A percentile compares a stretch with the other conserved stretches of the same genome.
These are phyloP conservation scores for Microtus oregoni DNA, from an alignment of 2,113 vertebrate genomes.

Conservation along the genomic window DNA sequence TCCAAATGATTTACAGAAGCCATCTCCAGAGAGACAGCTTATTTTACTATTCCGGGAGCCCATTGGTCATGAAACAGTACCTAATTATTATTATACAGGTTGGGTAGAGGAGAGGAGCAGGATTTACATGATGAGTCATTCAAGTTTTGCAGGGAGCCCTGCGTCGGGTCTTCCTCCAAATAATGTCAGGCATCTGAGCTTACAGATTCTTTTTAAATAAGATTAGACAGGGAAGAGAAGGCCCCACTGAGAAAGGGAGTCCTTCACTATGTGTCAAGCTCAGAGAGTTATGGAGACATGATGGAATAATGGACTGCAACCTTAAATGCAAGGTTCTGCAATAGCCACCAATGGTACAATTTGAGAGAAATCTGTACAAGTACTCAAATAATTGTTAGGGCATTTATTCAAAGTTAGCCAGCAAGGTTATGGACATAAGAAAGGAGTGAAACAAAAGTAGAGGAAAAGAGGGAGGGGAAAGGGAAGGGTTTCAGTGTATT, in stretches of 20 bases:
- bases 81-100: background rate
- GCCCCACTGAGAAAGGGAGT: background rate
- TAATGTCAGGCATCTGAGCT: background rate
- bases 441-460: background rate
- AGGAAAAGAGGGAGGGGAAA: no score
- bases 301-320: background rate
- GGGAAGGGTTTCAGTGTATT: background rate
- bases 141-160: background rate
- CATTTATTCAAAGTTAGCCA: background rate
- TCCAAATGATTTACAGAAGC: background rate
- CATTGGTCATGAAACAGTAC: background rate
- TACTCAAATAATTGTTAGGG: background rate
- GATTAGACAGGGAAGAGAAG: background rate
- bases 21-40: background rate
- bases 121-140: background rate
- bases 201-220: no score
- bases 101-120: no score
- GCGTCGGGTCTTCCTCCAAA: background rate
- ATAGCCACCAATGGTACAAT: background rate
- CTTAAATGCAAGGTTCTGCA: background rate
- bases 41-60: background rate
- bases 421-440: background rate
- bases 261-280: background rate
- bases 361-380: background rate
- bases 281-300: background rate